Base-by-base conservation (phyloP, 92 coral and sea anemone species). In the Pocillopora grandis region DNA sequence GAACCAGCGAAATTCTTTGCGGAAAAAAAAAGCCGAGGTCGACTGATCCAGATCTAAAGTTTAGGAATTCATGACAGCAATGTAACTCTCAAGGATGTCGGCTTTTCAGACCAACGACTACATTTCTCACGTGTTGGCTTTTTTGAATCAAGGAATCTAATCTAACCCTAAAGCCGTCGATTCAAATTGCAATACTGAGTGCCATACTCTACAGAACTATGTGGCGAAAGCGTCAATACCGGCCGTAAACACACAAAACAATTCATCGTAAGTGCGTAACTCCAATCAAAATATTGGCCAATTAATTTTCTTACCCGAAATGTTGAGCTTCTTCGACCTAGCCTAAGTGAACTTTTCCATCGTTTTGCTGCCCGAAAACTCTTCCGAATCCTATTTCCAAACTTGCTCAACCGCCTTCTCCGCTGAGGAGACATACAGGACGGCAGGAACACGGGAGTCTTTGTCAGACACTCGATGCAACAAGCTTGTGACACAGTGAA, bases 351-450 rank as follows among this genome's bases (percentile, higher is more conserved):
- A 65, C 75, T 56, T 77, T 77, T 84, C 88, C 81, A 84, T 58
- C 69, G 76, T 12, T 59, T 84, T 0, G 88, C 82, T 9, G 83
- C 82, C 23, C 88, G 78, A 75, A 84, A 84, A 33, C 88, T 84
- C 72, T 84, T 84, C 42, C 88, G 49, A 20, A 84, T 67, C 37
- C 82, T 23, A 69, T 60, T 76, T 35, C 83, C 42, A 42, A 84
- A 76, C 82, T 84, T 76, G 33, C 76, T 68, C 19, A 84, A 77
- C 63, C 88, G 86, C 37, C 80, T 83, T 65, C 86, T 64, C 59
- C 86, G 80, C 64, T 73, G 79, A 12, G 86, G 80, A 75, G 86
- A 83, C 86, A 83, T 83, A 10, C 49, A 73, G 66, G 59, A 21
- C 64, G 65, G 63, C 21, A 83, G 56, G 52, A 73, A 72, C 63